Evolutionary conservation across 2,888 invertebrate species (phyloP).

Genomic region (Atethmia centrago): DNA sequence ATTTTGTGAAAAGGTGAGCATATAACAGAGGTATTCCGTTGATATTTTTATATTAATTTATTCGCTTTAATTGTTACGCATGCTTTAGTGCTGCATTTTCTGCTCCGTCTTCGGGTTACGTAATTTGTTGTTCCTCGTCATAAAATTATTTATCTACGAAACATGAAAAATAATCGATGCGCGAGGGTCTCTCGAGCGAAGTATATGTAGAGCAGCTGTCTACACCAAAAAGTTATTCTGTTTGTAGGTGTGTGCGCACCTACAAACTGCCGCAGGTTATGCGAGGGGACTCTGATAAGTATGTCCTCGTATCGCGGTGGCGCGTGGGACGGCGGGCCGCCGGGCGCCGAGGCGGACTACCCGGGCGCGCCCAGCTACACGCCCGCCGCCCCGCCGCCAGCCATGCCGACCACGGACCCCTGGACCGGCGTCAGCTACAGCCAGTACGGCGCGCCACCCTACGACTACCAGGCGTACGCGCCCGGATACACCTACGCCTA

Average conservation of each 20-base stretch:
- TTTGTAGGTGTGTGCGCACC: slow-evolving; percentile 92
- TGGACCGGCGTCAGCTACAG: slow-evolving; percentile 88
- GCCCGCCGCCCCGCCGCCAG: slow-evolving; percentile 72
- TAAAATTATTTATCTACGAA: slow-evolving; percentile 80
- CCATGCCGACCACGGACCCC: slow-evolving; percentile 84
- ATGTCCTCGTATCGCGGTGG: slow-evolving; percentile 88
- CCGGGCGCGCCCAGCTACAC: slow-evolving; percentile 76
- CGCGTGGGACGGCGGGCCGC: slow-evolving; percentile 90
- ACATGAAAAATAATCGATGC: slow-evolving; percentile 77
- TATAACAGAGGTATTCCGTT: slow-evolving; percentile 78
- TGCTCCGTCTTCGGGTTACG: slow-evolving; percentile 83
- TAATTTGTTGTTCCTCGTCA: slow-evolving; percentile 88
- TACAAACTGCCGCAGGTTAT: slow-evolving; percentile 91
- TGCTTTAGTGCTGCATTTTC: slow-evolving; percentile 73
- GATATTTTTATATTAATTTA: slow-evolving; percentile 65
- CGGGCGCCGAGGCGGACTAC: slow-evolving; percentile 89
- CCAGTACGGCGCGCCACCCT: slow-evolving; percentile 80
- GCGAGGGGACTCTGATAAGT: slow-evolving; percentile 85
- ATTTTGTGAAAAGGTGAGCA: slow-evolving; percentile 86
- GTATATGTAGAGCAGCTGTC: slow-evolving; percentile 85
- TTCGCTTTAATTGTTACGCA: slow-evolving; percentile 76
- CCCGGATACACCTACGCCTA: slow-evolving; percentile 79
- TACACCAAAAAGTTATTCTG: slow-evolving; percentile 93
- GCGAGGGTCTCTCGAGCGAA: slow-evolving; percentile 81
- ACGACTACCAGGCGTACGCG: slow-evolving; percentile 82